Conservation (phyloP, 2,888 invertebrate genomes). For the Eilema sororculum region DNA sequence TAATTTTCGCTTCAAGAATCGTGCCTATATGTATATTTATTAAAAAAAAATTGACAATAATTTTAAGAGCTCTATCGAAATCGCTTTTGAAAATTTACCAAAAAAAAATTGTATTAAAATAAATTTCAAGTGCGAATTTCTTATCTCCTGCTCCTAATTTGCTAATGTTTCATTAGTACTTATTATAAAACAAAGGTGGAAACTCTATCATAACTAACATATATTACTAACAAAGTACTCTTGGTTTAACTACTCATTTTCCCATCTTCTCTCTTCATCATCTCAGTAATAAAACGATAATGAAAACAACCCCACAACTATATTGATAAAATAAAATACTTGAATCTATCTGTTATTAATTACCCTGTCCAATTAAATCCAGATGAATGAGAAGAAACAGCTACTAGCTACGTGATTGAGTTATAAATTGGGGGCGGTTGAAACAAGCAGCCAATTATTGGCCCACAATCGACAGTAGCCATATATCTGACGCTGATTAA, state of each 20-base stretch:
- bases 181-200: not conserved
- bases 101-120: no score
- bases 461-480: slow-evolving; percentile 49
- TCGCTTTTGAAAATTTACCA: no score
- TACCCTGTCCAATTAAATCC: slow-evolving; percentile 48
- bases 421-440: slow-evolving; percentile 48
- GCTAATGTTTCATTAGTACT: not conserved
- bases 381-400: slow-evolving; percentile 42
- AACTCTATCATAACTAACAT: not conserved
- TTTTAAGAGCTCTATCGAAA: no score
- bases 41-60: no score
- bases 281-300: not conserved
- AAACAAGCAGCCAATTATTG: slow-evolving; percentile 53
- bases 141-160: not conserved
- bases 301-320: slow-evolving; percentile 9
- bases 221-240: not conserved
- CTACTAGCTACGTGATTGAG: slow-evolving; percentile 47
- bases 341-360: slow-evolving; percentile 35
- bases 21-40: no score
- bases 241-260: not conserved
- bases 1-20: not conserved
- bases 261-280: no score
- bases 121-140: not conserved
- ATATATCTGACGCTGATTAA: slow-evolving; percentile 47
- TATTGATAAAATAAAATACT: slow-evolving; percentile 9